phyloP scores from a whole-genome alignment of 2,888 invertebrate genomes.

The Hirtodrosophila trivittata region DNA sequence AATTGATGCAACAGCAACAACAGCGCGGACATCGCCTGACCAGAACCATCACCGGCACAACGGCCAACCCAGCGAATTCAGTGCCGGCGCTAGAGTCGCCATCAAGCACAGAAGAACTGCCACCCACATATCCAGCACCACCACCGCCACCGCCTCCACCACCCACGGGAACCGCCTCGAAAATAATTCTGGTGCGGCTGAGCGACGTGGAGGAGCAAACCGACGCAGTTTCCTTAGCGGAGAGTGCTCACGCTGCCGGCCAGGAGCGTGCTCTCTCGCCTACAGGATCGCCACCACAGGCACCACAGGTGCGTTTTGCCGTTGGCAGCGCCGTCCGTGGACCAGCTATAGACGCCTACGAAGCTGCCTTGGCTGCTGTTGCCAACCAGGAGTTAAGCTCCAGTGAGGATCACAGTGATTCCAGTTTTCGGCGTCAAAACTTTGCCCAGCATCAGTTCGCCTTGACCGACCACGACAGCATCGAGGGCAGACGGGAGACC shows the following conservation, averaged over 20 bases:
- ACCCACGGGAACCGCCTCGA: constrained; percentile 36
- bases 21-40: constrained; percentile 82
- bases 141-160: constrained; percentile 12
- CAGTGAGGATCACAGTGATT: constrained; percentile 82
- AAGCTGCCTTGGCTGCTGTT: constrained; percentile 49
- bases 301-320: constrained; percentile 73
- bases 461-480: constrained; percentile 85
- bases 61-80: constrained; percentile 35
- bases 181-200: constrained; percentile 36
- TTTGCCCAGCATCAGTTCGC: constrained; percentile 85
- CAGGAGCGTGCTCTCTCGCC: constrained; percentile 1
- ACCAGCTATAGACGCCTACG: constrained; percentile 55
- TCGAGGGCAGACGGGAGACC: constrained; percentile 80
- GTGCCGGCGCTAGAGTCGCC: constrained; percentile 50
- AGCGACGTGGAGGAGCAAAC: constrained; percentile 61
- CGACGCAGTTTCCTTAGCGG: constrained; percentile 74
- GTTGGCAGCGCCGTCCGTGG: constrained; percentile 82
- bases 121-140: constrained; percentile 35
- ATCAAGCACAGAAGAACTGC: constrained; percentile 24
- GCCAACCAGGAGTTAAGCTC: constrained; percentile 67
- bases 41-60: constrained; percentile 59
- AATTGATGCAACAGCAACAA: constrained; percentile 59
- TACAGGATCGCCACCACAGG: constrained; percentile 5
- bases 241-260: constrained; percentile 66
- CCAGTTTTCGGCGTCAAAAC: constrained; percentile 84